Percentiles rank a stretch among this genome's conserved stretches.
These are phyloP conservation scores for Dunckerocampus dactyliophorus DNA, from an alignment of 2,113 vertebrate genomes.

Conservation along the genomic window DNA sequence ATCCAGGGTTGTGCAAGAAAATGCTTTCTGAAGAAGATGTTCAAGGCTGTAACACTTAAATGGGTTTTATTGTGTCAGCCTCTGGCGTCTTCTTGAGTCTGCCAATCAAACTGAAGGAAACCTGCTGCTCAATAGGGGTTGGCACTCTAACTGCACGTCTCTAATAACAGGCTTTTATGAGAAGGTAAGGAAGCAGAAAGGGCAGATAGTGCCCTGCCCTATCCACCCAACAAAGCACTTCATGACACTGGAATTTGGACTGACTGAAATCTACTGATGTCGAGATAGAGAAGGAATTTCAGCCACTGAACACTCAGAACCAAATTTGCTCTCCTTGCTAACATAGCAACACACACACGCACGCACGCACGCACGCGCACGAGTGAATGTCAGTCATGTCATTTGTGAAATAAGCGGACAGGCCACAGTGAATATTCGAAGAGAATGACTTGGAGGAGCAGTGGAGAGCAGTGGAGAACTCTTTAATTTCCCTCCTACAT, in stretches of 20 bases:
- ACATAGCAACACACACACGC: slow-evolving; percentile 8
- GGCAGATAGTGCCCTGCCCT: slow-evolving; percentile 13
- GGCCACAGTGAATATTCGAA: slow-evolving; percentile 46
- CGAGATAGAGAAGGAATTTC: slow-evolving; percentile 42
- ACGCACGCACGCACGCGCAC: neutral
- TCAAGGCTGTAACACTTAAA: slow-evolving; percentile 15
- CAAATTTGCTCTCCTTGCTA: slow-evolving; percentile 34
- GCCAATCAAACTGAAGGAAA: slow-evolving; percentile 42
- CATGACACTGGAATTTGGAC: slow-evolving; percentile 42
- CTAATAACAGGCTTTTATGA: slow-evolving; percentile 46
- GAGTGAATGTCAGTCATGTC: slow-evolving; percentile 49
- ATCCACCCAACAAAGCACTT: slow-evolving; percentile 27
- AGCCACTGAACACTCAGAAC: slow-evolving; percentile 49
- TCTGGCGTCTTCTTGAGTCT: slow-evolving; percentile 29
- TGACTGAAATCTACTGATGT: slow-evolving; percentile 56
- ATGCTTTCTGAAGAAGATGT: slow-evolving; percentile 11
- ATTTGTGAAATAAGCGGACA: slow-evolving; percentile 55
- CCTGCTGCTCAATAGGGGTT: slow-evolving; percentile 28
- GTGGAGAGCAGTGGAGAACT: slow-evolving; percentile 37
- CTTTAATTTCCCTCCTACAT: slow-evolving; percentile 55
- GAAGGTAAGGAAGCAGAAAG: slow-evolving; percentile 9
- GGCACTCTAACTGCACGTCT: slow-evolving; percentile 32
- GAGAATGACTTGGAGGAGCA: slow-evolving; percentile 49
- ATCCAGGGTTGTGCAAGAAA: slow-evolving; percentile 15
- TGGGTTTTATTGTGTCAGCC: slow-evolving; percentile 23